phyloP scores from a whole-genome alignment of 2,888 invertebrate genomes.

The Acanthosepion esculentum region DNA sequence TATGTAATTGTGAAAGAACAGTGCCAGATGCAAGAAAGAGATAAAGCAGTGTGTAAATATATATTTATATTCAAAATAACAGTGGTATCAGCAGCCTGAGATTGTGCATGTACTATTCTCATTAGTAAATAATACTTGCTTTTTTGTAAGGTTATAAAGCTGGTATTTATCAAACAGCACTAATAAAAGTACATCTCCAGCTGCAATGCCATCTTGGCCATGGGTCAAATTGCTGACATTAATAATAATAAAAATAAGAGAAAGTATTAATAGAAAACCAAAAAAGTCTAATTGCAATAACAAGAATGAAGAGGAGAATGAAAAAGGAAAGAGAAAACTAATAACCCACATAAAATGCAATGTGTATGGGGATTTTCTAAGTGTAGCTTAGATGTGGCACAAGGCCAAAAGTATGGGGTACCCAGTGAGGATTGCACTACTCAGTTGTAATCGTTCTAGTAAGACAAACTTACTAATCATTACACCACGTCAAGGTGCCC shows the following conservation, averaged over 20 bases:
- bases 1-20: not conserved
- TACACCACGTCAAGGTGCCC: no score
- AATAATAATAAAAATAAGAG: not conserved
- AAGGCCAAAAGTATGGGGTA: no score
- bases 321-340: not conserved
- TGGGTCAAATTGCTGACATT: not conserved
- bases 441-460: no score
- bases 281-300: not conserved
- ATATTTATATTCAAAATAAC: not conserved
- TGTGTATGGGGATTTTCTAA: no score
- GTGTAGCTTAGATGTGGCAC: no score
- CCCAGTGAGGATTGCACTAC: no score
- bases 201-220: not conserved
- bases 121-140: slow-evolving; percentile 33
- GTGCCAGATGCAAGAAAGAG: not conserved
- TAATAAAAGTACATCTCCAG: not conserved
- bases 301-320: no score
- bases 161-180: not conserved
- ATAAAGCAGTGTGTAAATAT: not conserved
- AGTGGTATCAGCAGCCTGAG: not conserved
- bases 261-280: not conserved
- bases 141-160: not conserved
- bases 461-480: no score
- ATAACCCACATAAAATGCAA: not conserved
- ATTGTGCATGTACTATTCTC: slow-evolving; percentile 11